Evolutionary conservation across 2,888 invertebrate genomes (phyloP), one percentile per base, ranked within the genome.

Genomic region (Folsomia manolachei): DNA sequence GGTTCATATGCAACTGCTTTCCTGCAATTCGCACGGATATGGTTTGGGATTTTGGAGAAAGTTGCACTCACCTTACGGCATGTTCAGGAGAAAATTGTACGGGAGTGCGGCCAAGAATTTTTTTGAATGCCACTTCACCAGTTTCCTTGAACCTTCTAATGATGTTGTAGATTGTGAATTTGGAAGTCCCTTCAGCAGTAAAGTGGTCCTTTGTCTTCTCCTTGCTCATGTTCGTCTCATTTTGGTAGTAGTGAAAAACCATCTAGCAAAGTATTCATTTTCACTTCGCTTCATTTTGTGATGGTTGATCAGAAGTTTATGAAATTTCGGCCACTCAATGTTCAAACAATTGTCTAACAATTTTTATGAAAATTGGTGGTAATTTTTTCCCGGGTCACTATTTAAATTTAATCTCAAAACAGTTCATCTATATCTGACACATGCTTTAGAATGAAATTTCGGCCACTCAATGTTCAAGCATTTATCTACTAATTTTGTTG

Each of bases 11-110:
- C 39, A 65, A 27, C 39, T 65, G 27, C n/a, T 19, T 18, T 9
- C 27, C 65, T 19, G 51, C 65, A 65, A 23, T 39, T 27, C 27
- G 23, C 39, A 65, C 65, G 39, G 65, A 26, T 27, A 39, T 39
- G 39, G n/a, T 14, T 9, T 14, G 39, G 39, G 14, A 9, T 4
- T 9, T 39, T 39, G 39, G 39, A 39, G 39, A 39, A 39, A 39
- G 39, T 39, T 39, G 4, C 7, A 9, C 39, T 39, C 39, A 39
- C 39, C 39, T 39, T 39, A 14, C 39, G 39, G 7, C 4, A 4
- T 39, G 4, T 39, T 39, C 7, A 39, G 39, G 39, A 14, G 39
- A 39, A 4, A 14, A 39, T 39, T 39, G 4, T 14, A 4, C 14
- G 39, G 39, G 39, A 14, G 39, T 39, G 39, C 39, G 39, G 39